phyloP scores from a whole-genome alignment of 2,888 invertebrate species.

The Ferdinandea cuprea region DNA sequence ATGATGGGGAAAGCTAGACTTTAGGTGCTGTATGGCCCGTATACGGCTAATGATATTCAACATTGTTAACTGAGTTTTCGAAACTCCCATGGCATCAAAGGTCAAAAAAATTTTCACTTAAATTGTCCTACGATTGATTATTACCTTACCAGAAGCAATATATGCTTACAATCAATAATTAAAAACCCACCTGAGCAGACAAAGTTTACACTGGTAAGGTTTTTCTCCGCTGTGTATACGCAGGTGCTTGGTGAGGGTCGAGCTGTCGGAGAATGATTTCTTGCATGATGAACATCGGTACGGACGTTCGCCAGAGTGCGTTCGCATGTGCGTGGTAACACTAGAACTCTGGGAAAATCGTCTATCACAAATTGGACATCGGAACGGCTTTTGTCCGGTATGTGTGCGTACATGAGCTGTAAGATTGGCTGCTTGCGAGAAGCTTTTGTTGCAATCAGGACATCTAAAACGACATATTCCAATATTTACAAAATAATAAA shows the following conservation, averaged over 20 bases:
- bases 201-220: slow-evolving; percentile 98
- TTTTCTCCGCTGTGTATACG: slow-evolving; percentile 91
- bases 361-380: slow-evolving; percentile 98
- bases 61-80: too few species aligned
- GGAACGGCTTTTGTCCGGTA: slow-evolving; percentile 98
- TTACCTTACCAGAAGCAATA: too few species aligned
- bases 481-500: too few species aligned
- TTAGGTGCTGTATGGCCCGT: too few species aligned
- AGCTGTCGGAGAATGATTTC: slow-evolving; percentile 99
- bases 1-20: too few species aligned
- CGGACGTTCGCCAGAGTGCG: slow-evolving; percentile 99
- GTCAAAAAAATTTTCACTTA: too few species aligned
- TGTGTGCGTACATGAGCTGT: slow-evolving; percentile 96
- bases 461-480: slow-evolving; percentile 83
- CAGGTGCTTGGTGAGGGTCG: slow-evolving; percentile 98
- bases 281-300: slow-evolving; percentile 98
- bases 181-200: slow-evolving; percentile 88
- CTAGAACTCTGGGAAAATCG: slow-evolving; percentile 97
- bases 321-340: slow-evolving; percentile 99
- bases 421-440: slow-evolving; percentile 98
- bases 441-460: slow-evolving; percentile 97
- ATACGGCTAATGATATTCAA: too few species aligned
- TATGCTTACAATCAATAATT: too few species aligned
- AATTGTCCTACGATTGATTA: too few species aligned
- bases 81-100: too few species aligned